These are phyloP conservation scores for Carcinoscorpius rotundicauda DNA, from an alignment of 1,140 invertebrate species.

Conservation along the genomic window DNA sequence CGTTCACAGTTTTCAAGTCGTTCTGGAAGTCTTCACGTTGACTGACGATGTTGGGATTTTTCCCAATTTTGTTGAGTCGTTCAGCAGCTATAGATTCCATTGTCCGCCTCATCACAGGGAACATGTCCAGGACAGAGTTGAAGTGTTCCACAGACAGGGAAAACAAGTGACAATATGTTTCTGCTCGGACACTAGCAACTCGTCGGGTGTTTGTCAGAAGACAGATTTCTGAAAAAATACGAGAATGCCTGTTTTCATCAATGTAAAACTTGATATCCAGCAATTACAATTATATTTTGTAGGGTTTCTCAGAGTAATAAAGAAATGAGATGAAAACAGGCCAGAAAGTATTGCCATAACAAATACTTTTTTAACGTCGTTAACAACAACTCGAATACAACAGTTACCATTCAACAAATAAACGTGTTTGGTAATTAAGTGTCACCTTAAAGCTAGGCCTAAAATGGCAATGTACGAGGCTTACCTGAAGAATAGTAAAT, in stretches of 20 bases:
- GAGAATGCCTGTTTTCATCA: not conserved
- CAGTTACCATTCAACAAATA: no score
- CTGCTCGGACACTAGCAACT: constrained; percentile 89
- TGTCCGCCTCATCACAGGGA: constrained; percentile 93
- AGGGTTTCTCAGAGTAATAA: no score
- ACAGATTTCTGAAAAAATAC: constrained; percentile 38
- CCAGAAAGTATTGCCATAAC: no score
- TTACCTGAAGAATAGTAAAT: no score
- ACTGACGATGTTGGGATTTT: constrained; percentile 77
- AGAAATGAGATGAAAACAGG: no score
- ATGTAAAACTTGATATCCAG: no score
- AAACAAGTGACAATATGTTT: constrained; percentile 98
- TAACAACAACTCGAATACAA: no score
- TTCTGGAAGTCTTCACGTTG: constrained; percentile 23
- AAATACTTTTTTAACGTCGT: no score
- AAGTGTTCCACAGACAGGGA: constrained; percentile 96
- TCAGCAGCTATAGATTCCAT: constrained; percentile 99
- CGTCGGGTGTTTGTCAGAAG: constrained; percentile 48
- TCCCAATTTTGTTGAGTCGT: constrained; percentile 94
- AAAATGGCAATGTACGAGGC: no score
- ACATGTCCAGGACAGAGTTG: constrained; percentile 91
- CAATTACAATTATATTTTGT: no score
- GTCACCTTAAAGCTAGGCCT: no score
- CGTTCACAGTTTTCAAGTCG: constrained; percentile 23
- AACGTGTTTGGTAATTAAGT: no score